These are phyloP conservation scores for Ctenopoma multispine DNA, from an alignment of 2,797 vertebrate genomes.

Conservation along the genomic window DNA sequence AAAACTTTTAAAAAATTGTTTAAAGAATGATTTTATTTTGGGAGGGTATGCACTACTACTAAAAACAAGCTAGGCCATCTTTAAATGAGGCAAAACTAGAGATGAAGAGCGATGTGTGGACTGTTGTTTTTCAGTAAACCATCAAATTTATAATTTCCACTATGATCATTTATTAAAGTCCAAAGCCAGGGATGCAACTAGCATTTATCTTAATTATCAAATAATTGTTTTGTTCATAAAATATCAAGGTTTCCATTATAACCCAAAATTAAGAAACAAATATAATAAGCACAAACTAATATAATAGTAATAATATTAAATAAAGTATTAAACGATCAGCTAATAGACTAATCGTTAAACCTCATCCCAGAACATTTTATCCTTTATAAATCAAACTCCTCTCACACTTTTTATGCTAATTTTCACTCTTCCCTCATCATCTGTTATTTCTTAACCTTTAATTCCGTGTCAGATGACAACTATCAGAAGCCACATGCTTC, in stretches of 20 bases:
- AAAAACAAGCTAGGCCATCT: conserved; percentile 5
- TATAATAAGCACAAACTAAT: too few relatives aligned
- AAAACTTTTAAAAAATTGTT: conserved; percentile 36
- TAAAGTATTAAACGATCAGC: too few relatives aligned
- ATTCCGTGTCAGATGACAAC: neutral
- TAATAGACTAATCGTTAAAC: too few relatives aligned
- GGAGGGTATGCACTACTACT: conserved; percentile 8
- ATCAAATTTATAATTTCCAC: neutral
- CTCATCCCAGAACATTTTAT: too few relatives aligned
- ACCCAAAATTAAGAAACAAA: too few relatives aligned
- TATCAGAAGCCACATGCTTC: neutral
- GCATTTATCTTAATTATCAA: neutral
- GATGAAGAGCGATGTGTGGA: neutral
- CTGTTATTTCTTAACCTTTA: neutral
- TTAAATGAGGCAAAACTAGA: conserved; percentile 18
- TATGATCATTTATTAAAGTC: conserved; percentile 9
- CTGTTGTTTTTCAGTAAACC: conserved; percentile 1
- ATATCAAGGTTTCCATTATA: neutral
- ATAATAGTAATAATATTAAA: too few relatives aligned
- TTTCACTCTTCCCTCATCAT: neutral
- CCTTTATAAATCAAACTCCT: neutral
- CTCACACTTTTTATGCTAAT: neutral
- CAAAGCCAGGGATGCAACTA: neutral
- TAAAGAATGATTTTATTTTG: conserved; percentile 33
- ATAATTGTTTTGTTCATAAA: neutral